Conservation (phyloP, 64 coral and sea anemone genomes). For the Pachyseris speciosa region DNA sequence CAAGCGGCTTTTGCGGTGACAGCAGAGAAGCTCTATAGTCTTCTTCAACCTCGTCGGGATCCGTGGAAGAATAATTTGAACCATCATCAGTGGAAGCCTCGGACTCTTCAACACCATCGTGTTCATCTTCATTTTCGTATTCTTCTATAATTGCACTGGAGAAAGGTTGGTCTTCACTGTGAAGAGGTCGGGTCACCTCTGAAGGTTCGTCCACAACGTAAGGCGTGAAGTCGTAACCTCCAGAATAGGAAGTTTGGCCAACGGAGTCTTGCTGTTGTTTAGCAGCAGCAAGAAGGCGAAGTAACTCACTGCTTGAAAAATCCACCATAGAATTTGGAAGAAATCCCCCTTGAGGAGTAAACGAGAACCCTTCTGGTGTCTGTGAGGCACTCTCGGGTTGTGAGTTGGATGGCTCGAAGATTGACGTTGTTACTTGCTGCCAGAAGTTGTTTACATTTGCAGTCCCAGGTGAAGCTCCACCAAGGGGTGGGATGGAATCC, state of each 20-base stretch:
- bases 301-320: constrained; percentile 1
- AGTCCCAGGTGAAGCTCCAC: neutral
- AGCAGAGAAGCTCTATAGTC: neutral
- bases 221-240: constrained; percentile 44
- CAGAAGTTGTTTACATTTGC: neutral
- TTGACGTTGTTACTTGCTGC: constrained; percentile 24
- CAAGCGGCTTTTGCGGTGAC: neutral
- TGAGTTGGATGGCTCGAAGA: constrained; percentile 60
- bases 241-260: neutral
- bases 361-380: neutral
- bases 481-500: constrained; percentile 20
- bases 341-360: neutral
- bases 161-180: neutral
- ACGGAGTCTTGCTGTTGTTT: constrained; percentile 18
- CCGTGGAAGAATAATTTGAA: neutral
- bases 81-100: constrained; percentile 18
- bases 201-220: constrained; percentile 44
- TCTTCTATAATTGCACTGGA: neutral
- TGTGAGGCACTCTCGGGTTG: constrained; percentile 14
- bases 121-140: constrained; percentile 24
- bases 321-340: neutral
- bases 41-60: constrained; percentile 17
- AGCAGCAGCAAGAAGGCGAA: neutral
- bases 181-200: constrained; percentile 7
- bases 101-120: constrained; percentile 33